Evolutionary conservation across 2,888 invertebrate species (phyloP).

Genomic region (Hirtodrosophila confusa): DNA sequence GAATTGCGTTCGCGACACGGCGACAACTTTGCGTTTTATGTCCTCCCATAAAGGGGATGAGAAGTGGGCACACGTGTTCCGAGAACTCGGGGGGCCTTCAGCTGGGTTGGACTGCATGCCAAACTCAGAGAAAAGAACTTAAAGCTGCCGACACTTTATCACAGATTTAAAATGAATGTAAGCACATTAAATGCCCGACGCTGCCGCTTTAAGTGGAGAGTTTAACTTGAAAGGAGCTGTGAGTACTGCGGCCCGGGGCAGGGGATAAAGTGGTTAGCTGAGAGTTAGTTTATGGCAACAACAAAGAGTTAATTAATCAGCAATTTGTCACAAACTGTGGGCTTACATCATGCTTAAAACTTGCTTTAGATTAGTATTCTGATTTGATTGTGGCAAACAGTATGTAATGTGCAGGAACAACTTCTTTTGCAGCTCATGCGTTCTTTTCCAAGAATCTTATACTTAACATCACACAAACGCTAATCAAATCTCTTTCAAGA

Average conservation of each 20-base stretch:
- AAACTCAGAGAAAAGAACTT: slow-evolving; percentile 36
- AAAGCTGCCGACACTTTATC: slow-evolving; percentile 72
- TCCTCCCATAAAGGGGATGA: slow-evolving; percentile 31
- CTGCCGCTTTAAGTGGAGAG: slow-evolving; percentile 53
- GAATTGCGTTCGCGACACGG: slow-evolving; percentile 74
- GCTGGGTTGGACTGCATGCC: slow-evolving; percentile 6
- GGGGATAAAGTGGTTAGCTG: slow-evolving; percentile 49
- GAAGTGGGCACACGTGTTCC: slow-evolving; percentile 8
- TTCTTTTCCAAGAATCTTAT: too few relatives aligned
- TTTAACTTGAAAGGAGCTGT: slow-evolving; percentile 16
- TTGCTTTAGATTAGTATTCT: slow-evolving; percentile 4
- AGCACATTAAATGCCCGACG: slow-evolving; percentile 72
- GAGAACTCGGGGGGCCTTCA: not conserved
- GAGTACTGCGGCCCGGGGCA: not conserved
- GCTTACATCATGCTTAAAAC: slow-evolving; percentile 39
- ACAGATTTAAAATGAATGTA: slow-evolving; percentile 75
- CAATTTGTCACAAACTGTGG: slow-evolving; percentile 61
- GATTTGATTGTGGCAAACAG: too few relatives aligned
- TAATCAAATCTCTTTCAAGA: too few relatives aligned
- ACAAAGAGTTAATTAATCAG: slow-evolving; percentile 72
- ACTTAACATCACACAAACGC: too few relatives aligned
- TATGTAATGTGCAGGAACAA: too few relatives aligned
- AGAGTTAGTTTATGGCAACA: slow-evolving; percentile 59
- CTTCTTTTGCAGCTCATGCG: too few relatives aligned
- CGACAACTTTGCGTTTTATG: slow-evolving; percentile 73